Conservation (phyloP, 2,113 vertebrate species). For the Motacilla alba region DNA sequence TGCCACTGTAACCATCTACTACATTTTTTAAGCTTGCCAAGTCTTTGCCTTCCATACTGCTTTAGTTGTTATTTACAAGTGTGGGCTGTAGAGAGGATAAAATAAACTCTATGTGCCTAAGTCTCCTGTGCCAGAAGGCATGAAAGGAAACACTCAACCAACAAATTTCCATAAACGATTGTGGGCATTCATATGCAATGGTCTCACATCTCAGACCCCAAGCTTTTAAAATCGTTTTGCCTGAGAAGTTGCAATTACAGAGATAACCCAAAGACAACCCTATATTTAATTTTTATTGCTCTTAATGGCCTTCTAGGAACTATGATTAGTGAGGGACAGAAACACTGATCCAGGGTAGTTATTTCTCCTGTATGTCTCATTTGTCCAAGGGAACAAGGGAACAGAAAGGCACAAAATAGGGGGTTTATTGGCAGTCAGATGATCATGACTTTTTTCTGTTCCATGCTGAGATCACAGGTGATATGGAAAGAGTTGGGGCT, state of each 20-base stretch:
- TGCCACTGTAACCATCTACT: not conserved
- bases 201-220: not conserved
- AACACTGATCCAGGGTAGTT: not conserved
- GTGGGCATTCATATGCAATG: not conserved
- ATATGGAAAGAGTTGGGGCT: not conserved
- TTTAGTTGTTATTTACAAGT: conserved; percentile 2
- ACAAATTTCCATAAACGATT: not conserved
- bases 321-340: not conserved
- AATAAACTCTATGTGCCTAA: not conserved
- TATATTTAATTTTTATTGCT: not conserved
- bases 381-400: not conserved
- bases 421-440: not conserved
- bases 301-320: not conserved
- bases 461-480: not conserved
- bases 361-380: not conserved
- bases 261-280: not conserved
- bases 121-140: not conserved
- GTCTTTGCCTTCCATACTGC: not conserved
- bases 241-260: not conserved
- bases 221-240: not conserved
- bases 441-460: not conserved
- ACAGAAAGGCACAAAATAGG: not conserved
- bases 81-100: not conserved
- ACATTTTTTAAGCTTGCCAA: not conserved
- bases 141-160: not conserved